Conservation (phyloP, 2,113 vertebrate species). For the Malaclemys terrapin region DNA sequence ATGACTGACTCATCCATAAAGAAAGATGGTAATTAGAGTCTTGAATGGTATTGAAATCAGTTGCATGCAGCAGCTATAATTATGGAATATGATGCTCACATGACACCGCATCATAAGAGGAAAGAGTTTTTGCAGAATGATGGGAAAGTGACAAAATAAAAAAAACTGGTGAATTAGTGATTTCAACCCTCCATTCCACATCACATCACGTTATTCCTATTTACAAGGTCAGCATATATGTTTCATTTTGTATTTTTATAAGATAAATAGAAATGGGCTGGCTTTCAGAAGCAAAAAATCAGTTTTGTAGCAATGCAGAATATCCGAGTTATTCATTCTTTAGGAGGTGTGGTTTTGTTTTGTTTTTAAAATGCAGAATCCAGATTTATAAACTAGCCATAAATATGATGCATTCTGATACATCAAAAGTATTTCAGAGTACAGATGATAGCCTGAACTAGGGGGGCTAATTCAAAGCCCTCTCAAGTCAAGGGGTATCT, state of each 20-base stretch:
- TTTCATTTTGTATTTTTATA: neutral
- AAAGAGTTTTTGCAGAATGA: neutral
- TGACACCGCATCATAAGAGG: neutral
- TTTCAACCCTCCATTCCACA: neutral
- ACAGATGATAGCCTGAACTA: neutral
- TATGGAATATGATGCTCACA: neutral
- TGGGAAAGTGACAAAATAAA: neutral
- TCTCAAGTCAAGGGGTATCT: neutral
- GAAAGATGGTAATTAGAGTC: slow-evolving; percentile 40
- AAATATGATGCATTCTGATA: neutral
- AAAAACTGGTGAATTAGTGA: neutral
- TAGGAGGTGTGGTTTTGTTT: neutral
- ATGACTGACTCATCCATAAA: slow-evolving; percentile 36
- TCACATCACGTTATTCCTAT: neutral
- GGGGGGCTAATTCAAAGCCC: neutral
- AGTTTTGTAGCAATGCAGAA: neutral
- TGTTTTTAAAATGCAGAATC: slow-evolving; percentile 8
- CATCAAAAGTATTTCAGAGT: neutral
- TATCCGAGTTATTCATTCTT: slow-evolving; percentile 34
- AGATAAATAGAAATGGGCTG: neutral
- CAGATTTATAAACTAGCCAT: slow-evolving; percentile 15
- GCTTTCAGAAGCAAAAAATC: neutral
- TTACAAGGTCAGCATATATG: neutral
- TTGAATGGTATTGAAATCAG: neutral
- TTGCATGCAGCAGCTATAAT: neutral